Base-by-base conservation (phyloP, 2,113 vertebrate genomes). In the Anarhynchus alexandrinus region DNA sequence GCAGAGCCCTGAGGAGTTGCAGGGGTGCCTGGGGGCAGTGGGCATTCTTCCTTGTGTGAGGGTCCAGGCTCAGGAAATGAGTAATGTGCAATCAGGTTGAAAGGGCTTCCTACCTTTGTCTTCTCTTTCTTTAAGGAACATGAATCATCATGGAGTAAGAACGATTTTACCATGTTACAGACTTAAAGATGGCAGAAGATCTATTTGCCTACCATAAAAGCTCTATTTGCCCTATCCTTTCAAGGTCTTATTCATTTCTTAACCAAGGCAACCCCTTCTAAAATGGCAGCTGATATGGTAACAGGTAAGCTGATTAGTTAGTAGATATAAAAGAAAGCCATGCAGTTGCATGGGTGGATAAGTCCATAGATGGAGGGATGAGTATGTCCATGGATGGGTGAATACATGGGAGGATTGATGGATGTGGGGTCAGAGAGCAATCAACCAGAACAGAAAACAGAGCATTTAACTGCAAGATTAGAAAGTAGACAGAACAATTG, bases 1-100 rank as follows among this genome's bases (percentile, higher is more conserved):
- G 16, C 23, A 62, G 43, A 79, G 25, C 43, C 16, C 38, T 59
- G 6, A 1, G 42, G 61, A 90, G 7, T 20, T 86, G 7, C 20
- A 5, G 22, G 25, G 19, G 4, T 72, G 49, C 21, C 52, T 51
- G 25, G 4, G 3, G 4, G 5, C 0, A 0, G 22, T 17, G 43
- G 21, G 6, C 0, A 0, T 42, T 81, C n/a, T 43, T 45, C 58
- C 40, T 78, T 42, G 45, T 19, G 45, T 18, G 45, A 45, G 17
- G 45, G 57, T 2, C 4, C 32, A 59, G 19, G 51, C 20, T 70
- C n/a, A 51, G 88, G 70, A 94, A 96, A 85, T 72, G 2, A 85
- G 52, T 16, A 43, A 47, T 2, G 1, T 55, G 20, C 38, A 29
- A 8, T 21, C 5, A 59, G 26, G 1, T 5, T 76, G 36, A 34